phyloP scores from a whole-genome alignment of 2,888 invertebrate species.

The Zonitis immaculata region DNA sequence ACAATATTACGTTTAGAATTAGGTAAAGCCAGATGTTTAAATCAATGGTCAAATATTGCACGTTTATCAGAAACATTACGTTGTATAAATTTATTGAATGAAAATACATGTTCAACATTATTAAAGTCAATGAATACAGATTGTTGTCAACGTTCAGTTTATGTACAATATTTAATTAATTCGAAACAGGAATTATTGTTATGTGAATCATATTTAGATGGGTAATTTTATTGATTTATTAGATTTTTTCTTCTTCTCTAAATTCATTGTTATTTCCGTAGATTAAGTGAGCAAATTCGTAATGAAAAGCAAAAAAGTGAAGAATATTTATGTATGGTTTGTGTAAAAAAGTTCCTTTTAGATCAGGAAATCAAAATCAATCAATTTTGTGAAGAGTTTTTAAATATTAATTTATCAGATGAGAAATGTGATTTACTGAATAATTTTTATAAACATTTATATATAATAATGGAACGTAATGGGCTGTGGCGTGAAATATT shows the following conservation, averaged over 20 bases:
- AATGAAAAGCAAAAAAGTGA: slow-evolving; percentile 69
- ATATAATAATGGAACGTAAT: slow-evolving; percentile 65
- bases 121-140: slow-evolving; percentile 72
- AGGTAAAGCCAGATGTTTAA: slow-evolving; percentile 76
- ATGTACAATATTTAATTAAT: slow-evolving; percentile 75
- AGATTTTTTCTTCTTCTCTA: too few species aligned
- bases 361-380: slow-evolving; percentile 68
- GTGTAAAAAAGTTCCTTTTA: slow-evolving; percentile 76
- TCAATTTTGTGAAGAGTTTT: slow-evolving; percentile 76
- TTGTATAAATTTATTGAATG: slow-evolving; percentile 69
- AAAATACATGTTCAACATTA: slow-evolving; percentile 65
- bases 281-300: slow-evolving; percentile 57
- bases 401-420: slow-evolving; percentile 73
- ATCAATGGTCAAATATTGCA: slow-evolving; percentile 71
- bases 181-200: slow-evolving; percentile 76
- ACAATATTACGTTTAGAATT: slow-evolving; percentile 69
- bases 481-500: slow-evolving; percentile 71
- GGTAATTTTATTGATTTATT: slow-evolving; percentile 45
- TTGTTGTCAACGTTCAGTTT: slow-evolving; percentile 70
- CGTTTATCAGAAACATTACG: slow-evolving; percentile 79
- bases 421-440: slow-evolving; percentile 89
- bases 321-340: slow-evolving; percentile 67
- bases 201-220: slow-evolving; percentile 66
- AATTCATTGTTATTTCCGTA: slow-evolving; percentile 27
- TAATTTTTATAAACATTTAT: slow-evolving; percentile 69